phyloP scores from a whole-genome alignment of 64 coral and sea anemone species.

The Montipora efflorescens region DNA sequence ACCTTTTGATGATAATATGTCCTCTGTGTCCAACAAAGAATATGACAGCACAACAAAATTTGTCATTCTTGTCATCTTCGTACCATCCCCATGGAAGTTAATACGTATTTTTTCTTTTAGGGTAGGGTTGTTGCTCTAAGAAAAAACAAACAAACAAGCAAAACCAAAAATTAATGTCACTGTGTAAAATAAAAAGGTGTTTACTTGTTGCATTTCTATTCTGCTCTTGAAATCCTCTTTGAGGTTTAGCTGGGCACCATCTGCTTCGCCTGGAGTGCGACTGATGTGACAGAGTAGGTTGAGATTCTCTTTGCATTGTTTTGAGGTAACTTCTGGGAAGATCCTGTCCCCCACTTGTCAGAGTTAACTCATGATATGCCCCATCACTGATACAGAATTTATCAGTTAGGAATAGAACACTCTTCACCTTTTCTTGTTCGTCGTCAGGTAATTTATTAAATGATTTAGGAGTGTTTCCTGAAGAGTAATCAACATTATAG shows the following conservation, averaged over 20 bases:
- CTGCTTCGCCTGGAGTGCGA: constrained; percentile 29
- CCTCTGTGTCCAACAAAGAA: constrained; percentile 35
- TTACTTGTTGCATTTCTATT: not conserved
- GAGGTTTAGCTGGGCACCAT: constrained; percentile 59
- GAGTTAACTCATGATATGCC: constrained; percentile 66
- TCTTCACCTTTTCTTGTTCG: constrained; percentile 58
- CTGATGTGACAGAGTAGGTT: constrained; percentile 67
- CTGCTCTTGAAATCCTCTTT: constrained; percentile 1
- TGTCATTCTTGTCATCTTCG: constrained; percentile 33
- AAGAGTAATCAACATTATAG: not conserved
- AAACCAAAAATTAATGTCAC: constrained; percentile 12
- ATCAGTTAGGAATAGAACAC: constrained; percentile 56
- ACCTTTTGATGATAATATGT: constrained; percentile 43
- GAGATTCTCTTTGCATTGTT: constrained; percentile 53
- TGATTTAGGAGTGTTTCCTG: not conserved
- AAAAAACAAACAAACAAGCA: not conserved
- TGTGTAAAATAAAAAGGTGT: not conserved
- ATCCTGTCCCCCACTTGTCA: constrained; percentile 17
- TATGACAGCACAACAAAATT: constrained; percentile 26
- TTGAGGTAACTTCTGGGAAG: constrained; percentile 52
- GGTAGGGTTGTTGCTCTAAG: not conserved
- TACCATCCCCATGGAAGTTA: constrained; percentile 20
- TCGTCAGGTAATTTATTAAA: constrained; percentile 49
- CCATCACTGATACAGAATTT: constrained; percentile 66
- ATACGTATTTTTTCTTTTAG: not conserved